Evolutionary conservation across 2,797 vertebrate species (phyloP), one percentile per base, ranked within the genome.

Genomic region (Emys orbicularis): DNA sequence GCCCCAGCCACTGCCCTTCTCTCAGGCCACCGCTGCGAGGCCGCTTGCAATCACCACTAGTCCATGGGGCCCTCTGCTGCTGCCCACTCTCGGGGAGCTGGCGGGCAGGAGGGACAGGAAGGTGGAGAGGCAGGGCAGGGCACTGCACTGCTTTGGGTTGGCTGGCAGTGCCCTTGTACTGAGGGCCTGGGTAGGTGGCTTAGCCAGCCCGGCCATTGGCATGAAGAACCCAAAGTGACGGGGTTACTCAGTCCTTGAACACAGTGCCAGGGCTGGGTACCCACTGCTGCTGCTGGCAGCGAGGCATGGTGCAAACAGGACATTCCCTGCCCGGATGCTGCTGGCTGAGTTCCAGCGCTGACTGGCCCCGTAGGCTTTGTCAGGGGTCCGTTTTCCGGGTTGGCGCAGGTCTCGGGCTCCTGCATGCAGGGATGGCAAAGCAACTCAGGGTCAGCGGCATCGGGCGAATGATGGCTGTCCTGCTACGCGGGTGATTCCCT

Each of bases 401-500:
- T 19, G 65, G 65, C 2, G 19, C 65, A 72, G n/a, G 65, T 18
- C n/a, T 68, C 5, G 1, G 34, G 8, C 18, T 10, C 18, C 65
- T 68, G 65, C 8, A 21, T 21, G 18, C 65, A 68, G 19, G 19
- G 65, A 11, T 37, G 65, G 18, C 10, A 10, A n/a, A 65, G 61
- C 61, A 34, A n/a, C 15, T n/a, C 61, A 1, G 15, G 34, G 15
- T 65, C 61, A 10, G 61, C 2, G 16, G 61, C 19, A 5, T 11
- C 2, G 34, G 61, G 61, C 18, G 4, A 19, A 16, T 2, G 8
- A n/a, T 37, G 34, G 34, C 8, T 16, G n/a, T 3, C n/a, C 2
- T 68, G 61, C 61, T n/a, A 2, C 16, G 16, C 21, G 31, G 31
- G 13, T 8, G 59, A 61, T 34, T 15, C 9, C n/a, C n/a, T 68